phyloP scores from a whole-genome alignment of 2,113 vertebrate species.

The Arvicanthis niloticus region DNA sequence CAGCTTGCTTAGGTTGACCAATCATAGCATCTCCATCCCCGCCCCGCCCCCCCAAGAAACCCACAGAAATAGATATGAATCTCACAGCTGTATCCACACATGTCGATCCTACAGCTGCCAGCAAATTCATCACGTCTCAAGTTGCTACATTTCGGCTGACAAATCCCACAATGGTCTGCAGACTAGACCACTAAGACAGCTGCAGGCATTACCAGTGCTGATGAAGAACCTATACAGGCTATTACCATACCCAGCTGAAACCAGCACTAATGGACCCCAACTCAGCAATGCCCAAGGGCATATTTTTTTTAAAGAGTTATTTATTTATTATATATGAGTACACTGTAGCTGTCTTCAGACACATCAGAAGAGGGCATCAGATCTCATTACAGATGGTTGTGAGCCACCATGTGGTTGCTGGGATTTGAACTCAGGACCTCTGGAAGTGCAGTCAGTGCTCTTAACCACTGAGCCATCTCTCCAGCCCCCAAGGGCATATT shows the following conservation, averaged over 20 bases:
- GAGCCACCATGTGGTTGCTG: too few relatives aligned
- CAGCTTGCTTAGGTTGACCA: not conserved
- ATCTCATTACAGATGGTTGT: too few relatives aligned
- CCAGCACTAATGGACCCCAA: not conserved
- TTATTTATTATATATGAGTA: too few relatives aligned
- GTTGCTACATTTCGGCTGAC: not conserved
- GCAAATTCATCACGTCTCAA: not conserved
- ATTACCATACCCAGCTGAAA: not conserved
- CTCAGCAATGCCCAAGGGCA: not conserved
- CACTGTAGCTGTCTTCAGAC: too few relatives aligned
- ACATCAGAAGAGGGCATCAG: too few relatives aligned
- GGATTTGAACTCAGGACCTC: too few relatives aligned
- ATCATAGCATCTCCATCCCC: not conserved
- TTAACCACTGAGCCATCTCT: too few relatives aligned
- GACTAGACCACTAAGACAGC: not conserved
- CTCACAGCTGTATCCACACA: not conserved
- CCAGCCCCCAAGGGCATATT: not conserved
- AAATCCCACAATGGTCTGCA: not conserved
- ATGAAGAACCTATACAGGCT: not conserved
- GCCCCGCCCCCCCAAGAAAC: not conserved
- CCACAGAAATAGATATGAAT: not conserved
- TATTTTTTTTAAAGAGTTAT: too few relatives aligned
- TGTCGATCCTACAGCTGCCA: not conserved
- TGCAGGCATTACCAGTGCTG: not conserved
- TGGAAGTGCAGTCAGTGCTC: too few relatives aligned